Conservation (phyloP, 2,113 vertebrate species). For the Dissostichus mawsoni region DNA sequence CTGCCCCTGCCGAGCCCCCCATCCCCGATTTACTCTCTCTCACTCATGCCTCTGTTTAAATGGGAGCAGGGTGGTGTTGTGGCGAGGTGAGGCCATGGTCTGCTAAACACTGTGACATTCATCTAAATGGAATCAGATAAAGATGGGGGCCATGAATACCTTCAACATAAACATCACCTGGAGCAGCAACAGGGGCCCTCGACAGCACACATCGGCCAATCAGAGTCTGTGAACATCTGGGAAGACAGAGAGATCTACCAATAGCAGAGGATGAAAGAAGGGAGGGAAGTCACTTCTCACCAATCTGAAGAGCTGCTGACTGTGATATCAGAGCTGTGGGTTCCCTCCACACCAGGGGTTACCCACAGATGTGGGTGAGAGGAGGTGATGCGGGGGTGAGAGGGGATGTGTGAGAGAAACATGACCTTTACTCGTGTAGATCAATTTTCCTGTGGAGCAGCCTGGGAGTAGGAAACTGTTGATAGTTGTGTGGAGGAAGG, state of each 20-base stretch:
- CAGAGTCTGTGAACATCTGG: slow-evolving; percentile 8
- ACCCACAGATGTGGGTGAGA: slow-evolving; percentile 51
- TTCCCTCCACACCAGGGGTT: slow-evolving; percentile 24
- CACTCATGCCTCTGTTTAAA: slow-evolving; percentile 44
- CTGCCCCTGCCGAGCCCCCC: not conserved
- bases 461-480: not conserved
- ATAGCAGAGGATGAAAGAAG: slow-evolving; percentile 11
- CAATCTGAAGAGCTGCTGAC: slow-evolving; percentile 7
- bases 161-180: slow-evolving; percentile 76
- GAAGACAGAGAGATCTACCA: slow-evolving; percentile 26
- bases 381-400: slow-evolving; percentile 29
- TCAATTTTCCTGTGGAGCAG: slow-evolving; percentile 15
- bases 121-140: slow-evolving; percentile 76
- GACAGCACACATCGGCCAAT: slow-evolving; percentile 18
- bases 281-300: not conserved
- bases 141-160: slow-evolving; percentile 53
- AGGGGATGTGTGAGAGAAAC: slow-evolving; percentile 23
- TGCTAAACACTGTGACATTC: slow-evolving; percentile 72
- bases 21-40: slow-evolving; percentile 32
- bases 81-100: slow-evolving; percentile 61
- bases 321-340: slow-evolving; percentile 43
- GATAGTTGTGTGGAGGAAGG: not conserved
- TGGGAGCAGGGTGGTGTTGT: slow-evolving; percentile 66
- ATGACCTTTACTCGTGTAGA: slow-evolving; percentile 45
- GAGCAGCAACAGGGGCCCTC: slow-evolving; percentile 21